Base-by-base conservation (phyloP, 2,113 vertebrate genomes). In the Periophthalmodon schlosseri region DNA sequence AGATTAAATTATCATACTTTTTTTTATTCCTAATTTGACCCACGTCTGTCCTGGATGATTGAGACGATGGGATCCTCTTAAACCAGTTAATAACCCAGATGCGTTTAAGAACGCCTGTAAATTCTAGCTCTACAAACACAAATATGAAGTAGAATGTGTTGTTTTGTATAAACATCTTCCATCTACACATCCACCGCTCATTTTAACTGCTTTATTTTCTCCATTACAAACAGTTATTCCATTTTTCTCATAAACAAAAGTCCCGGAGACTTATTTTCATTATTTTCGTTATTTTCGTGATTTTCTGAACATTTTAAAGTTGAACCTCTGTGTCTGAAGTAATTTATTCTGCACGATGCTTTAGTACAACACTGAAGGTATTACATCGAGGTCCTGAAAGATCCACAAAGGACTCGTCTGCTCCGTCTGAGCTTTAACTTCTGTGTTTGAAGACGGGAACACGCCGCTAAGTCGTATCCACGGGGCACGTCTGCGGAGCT, bases 401-500 rank as follows among this genome's bases (percentile, higher is more conserved):
- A 64, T 64, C 33, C 33, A 36, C 61, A 64, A 39, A 64, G 33
- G 16, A 9, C 39, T 64, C 61, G 9, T 39, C 61, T n/a, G 61
- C 39, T 18, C 33, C 33, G n/a, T 64, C 16, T 64, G 20, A 72
- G 28, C 20, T n/a, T 70, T 14, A 9, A 39, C 68, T 13, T 84
- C 77, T 24, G 67, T 73, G 57, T 71, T 77, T 34, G 4, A 39
- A 50, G 58, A 34, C 56, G 69, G 56, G 46, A 74, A 71, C 39
- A 23, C 61, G 57, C 15, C 36, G 23, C 44, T 75, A 39, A 70
- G 65, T 56, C 2, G 11, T 67, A 52, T 74, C 78, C 67, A 24
- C 0, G 13, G 69, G 76, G 64, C 60, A 12, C 44, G 12, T 28
- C 50, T 57, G 23, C 54, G 49, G 28, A 74, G 70, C n/a, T 60